Conservation (phyloP, 2,113 vertebrate species). For the Andinoacara biseriatus region DNA sequence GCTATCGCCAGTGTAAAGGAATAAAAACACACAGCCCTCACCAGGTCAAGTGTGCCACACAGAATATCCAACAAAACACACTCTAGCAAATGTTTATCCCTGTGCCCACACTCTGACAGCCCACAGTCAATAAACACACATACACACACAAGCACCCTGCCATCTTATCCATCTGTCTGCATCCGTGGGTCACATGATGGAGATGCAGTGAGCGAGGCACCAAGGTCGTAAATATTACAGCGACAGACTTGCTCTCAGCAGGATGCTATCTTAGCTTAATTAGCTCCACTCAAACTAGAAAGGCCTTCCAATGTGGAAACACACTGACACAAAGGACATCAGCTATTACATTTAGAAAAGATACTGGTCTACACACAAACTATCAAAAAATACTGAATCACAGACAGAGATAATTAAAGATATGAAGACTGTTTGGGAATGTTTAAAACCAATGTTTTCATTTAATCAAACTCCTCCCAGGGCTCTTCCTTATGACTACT, state of each 20-base stretch:
- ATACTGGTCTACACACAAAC: slow-evolving; percentile 1
- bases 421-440: neutral
- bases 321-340: slow-evolving; percentile 14
- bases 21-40: neutral
- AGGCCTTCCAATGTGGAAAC: slow-evolving; percentile 27
- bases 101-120: slow-evolving; percentile 10
- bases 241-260: slow-evolving; percentile 71
- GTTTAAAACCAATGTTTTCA: neutral
- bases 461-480: neutral
- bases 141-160: slow-evolving; percentile 15
- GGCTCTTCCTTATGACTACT: slow-evolving; percentile 72
- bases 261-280: slow-evolving; percentile 72
- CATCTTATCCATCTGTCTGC: slow-evolving; percentile 65
- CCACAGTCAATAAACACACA: slow-evolving; percentile 9
- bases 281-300: slow-evolving; percentile 61
- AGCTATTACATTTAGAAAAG: slow-evolving; percentile 48
- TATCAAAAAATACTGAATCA: neutral
- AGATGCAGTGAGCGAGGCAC: slow-evolving; percentile 21
- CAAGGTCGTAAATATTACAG: slow-evolving; percentile 38
- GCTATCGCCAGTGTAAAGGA: neutral
- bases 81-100: slow-evolving; percentile 1
- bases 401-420: neutral
- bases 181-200: slow-evolving; percentile 51
- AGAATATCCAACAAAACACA: neutral
- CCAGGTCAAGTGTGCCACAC: neutral